Evolutionary conservation across 1,140 invertebrate genomes (phyloP).

Genomic region (Tachypleus tridentatus): DNA sequence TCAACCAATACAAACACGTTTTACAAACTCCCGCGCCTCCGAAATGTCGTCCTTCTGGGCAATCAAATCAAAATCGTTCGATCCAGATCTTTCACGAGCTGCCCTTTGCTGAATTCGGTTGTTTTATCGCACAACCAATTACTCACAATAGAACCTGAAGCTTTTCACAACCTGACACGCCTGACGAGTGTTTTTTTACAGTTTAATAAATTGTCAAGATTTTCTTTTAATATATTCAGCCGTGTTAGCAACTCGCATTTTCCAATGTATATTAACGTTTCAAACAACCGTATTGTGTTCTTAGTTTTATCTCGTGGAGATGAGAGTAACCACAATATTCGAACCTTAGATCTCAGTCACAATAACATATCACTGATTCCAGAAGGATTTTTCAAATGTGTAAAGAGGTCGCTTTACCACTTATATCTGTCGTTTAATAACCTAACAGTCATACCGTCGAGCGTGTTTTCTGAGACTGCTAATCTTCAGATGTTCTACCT

Average conservation of each 20-base stretch:
- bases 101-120: slow-evolving; percentile 53
- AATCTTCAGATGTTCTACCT: slow-evolving; percentile 28
- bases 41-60: slow-evolving; percentile 54
- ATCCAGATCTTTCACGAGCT: slow-evolving; percentile 46
- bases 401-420: slow-evolving; percentile 64
- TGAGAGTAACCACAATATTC: slow-evolving; percentile 4
- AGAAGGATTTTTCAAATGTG: slow-evolving; percentile 63
- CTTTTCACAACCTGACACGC: slow-evolving; percentile 53
- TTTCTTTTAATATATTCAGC: slow-evolving; percentile 62
- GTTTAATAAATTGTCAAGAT: slow-evolving; percentile 52
- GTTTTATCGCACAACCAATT: slow-evolving; percentile 43
- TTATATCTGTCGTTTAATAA: slow-evolving; percentile 61
- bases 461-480: slow-evolving; percentile 28
- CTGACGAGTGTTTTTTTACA: slow-evolving; percentile 56
- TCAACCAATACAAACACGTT: slow-evolving; percentile 48
- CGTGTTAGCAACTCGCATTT: slow-evolving; percentile 11
- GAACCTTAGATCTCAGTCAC: slow-evolving; percentile 61
- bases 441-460: slow-evolving; percentile 31
- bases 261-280: slow-evolving; percentile 13
- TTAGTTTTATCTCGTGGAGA: background rate
- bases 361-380: slow-evolving; percentile 72
- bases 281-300: slow-evolving; percentile 9
- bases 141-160: slow-evolving; percentile 34
- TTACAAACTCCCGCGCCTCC: slow-evolving; percentile 45
- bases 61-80: slow-evolving; percentile 51